Evolutionary conservation across 2,888 invertebrate genomes (phyloP), one percentile per base, ranked within the genome.

Genomic region (Drosophila stalkeri): DNA sequence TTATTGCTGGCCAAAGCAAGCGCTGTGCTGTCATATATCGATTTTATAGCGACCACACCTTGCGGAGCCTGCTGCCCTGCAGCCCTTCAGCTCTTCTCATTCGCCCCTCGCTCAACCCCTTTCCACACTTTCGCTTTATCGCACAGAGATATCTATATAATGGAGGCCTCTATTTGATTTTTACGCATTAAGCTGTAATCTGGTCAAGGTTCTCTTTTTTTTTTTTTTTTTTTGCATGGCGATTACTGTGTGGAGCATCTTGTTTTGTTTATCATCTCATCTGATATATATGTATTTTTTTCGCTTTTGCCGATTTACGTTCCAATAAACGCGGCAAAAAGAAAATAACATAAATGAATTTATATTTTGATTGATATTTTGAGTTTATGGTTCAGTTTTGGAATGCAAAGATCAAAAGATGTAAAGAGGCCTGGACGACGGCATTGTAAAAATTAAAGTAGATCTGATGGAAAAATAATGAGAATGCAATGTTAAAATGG

Each of bases 21-120:
- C 66, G 82, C 76, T 85, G 74, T 85, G 83, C 74, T 81, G 86
- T 86, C 86, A 88, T 81, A 72, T 85, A 85, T 85, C 81, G 85
- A 85, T 85, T 85, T 88, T 81, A 79, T 82, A 68, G 83, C 60
- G 39, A 60, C 72, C 77, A 63, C 79, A 75, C 83, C 76, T 70
- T 60, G 59, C 47, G 18, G 18, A 27, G 64, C 56, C 27, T 33
- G 11, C 51, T 5, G 23, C 33, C 12, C 27, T 54, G 14, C 14
- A 12, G 16, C 52, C 37, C 37, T 6, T 8, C 14, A 46, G 23
- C 46, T 3, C 16, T 8, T n/a, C 39, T n/a, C 49, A 0, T 16
- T n/a, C 5, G 14, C 51, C 27, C 20, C 7, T 3, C 31, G 31
- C 23, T 14, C n/a, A 37, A 12, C 44, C 31, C 35, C n/a, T 41